A percentile compares a stretch with the other conserved stretches of the same genome.
Evolutionary conservation across 2,797 vertebrate genomes (phyloP).

Genomic region (Parauchenoglanis ngamensis): DNA sequence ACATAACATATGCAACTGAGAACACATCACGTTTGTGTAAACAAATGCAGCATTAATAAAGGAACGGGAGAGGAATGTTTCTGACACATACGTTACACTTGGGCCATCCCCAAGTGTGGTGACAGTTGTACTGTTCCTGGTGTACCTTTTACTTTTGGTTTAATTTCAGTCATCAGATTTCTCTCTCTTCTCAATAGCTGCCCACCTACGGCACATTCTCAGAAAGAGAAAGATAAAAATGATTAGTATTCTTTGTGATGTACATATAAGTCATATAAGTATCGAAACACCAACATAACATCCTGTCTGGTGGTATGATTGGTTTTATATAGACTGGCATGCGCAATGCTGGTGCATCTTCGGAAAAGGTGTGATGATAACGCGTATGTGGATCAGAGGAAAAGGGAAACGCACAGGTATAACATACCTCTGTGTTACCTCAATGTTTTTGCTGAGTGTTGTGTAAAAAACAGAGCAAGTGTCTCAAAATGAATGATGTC

Average conservation of each 20-base stretch:
- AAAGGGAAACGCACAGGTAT: background rate
- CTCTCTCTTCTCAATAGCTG: background rate
- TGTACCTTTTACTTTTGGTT: background rate
- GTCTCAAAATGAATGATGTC: background rate
- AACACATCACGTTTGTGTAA: no score
- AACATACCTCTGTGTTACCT: background rate
- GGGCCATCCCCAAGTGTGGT: background rate
- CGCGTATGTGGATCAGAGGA: no score
- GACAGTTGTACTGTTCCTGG: background rate
- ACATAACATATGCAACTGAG: no score
- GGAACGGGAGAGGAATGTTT: no score
- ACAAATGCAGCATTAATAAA: no score
- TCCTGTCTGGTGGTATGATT: constrained; percentile 1
- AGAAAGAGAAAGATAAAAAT: background rate
- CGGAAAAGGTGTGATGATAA: no score
- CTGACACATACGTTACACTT: background rate
- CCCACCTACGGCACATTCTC: background rate
- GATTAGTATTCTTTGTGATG: background rate
- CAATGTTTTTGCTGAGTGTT: background rate
- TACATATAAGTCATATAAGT: background rate
- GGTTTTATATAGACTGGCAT: background rate
- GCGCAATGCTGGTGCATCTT: background rate
- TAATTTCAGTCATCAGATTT: background rate
- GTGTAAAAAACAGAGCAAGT: background rate
- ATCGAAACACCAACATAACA: background rate